Conservation (phyloP, 2,113 vertebrate species). For the Psettodes erumei region DNA sequence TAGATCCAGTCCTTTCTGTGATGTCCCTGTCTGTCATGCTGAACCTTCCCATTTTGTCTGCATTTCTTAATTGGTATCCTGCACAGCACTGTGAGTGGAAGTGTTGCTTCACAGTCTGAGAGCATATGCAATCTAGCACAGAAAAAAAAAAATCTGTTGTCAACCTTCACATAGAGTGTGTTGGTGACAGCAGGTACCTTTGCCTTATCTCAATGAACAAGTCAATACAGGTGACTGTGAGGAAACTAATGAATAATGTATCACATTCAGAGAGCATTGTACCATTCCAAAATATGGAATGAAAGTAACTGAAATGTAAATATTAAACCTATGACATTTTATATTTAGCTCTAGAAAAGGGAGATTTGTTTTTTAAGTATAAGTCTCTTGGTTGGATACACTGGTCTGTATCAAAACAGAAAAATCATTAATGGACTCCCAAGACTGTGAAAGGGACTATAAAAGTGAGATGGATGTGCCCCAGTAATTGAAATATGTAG, state of each 20-base stretch:
- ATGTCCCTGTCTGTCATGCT: not conserved
- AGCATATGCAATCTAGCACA: not conserved
- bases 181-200: conserved; percentile 6
- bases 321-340: not conserved
- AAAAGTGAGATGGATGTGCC: conserved; percentile 20
- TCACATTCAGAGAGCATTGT: not conserved
- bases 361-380: not conserved
- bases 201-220: not conserved
- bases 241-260: not conserved
- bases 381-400: not conserved
- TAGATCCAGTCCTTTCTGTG: not conserved
- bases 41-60: too few relatives aligned
- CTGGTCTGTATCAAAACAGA: conserved; percentile 5
- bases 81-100: not conserved
- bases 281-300: conserved; percentile 6
- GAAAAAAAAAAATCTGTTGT: not conserved
- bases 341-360: not conserved
- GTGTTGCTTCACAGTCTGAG: not conserved
- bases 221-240: not conserved
- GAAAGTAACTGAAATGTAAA: not conserved
- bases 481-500: conserved; percentile 42
- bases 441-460: conserved; percentile 24
- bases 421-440: conserved; percentile 21
- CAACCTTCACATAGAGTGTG: not conserved
- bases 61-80: conserved; percentile 3